A percentile compares a stretch with the other conserved stretches of the same genome.
phyloP scores from a whole-genome alignment of 2,113 vertebrate genomes.

The Columbina picui region DNA sequence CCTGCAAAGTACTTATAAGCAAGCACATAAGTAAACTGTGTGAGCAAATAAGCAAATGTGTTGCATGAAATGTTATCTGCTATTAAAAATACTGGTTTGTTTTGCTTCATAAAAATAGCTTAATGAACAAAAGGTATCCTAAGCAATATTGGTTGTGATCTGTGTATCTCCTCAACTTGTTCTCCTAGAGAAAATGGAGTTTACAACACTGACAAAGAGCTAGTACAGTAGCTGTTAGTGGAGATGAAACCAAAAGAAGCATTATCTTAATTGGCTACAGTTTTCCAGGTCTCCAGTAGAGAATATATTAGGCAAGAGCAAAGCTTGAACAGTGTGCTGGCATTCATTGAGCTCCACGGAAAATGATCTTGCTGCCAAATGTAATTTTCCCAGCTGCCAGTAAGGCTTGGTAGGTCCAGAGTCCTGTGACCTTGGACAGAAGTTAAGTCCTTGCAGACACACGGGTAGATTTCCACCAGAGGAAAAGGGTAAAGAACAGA shows the following conservation, averaged over 20 bases:
- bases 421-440: background rate
- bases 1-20: background rate
- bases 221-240: background rate
- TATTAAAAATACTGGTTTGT: background rate
- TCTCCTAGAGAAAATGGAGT: background rate
- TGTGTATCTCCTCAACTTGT: background rate
- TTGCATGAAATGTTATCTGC: background rate
- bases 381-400: background rate
- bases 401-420: background rate
- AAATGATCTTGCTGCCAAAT: conserved; percentile 25
- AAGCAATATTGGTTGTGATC: background rate
- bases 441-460: background rate
- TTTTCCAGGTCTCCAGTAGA: background rate
- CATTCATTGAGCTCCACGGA: background rate
- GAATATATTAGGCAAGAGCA: background rate
- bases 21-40: background rate
- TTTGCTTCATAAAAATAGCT: background rate
- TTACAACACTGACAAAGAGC: background rate
- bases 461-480: background rate
- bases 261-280: background rate
- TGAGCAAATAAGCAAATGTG: background rate
- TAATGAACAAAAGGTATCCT: background rate
- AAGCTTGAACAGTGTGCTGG: background rate
- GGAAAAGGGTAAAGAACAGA: background rate
- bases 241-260: background rate